Conservation (phyloP, 1,140 invertebrate species). For the Atta colombica region DNA sequence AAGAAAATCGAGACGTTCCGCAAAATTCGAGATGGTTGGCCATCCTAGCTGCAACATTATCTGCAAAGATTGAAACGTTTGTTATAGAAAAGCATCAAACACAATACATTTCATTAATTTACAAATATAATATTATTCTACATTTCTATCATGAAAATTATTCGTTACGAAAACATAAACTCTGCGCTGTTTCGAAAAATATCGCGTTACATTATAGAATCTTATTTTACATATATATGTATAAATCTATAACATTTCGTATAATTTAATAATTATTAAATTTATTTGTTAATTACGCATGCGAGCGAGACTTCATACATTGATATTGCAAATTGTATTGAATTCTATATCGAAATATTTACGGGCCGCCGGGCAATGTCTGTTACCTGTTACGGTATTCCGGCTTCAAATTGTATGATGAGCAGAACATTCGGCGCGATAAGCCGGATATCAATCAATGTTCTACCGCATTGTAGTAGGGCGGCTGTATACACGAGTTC, state of each 20-base stretch:
- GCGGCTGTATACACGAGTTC: background rate
- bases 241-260: background rate
- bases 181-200: background rate
- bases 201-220: background rate
- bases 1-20: no score
- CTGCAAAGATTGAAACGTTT: background rate
- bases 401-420: constrained; percentile 38
- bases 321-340: background rate
- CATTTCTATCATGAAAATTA: background rate
- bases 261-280: background rate
- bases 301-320: constrained; percentile 8
- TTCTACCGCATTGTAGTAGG: constrained; percentile 17
- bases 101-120: constrained; percentile 8
- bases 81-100: background rate
- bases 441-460: constrained; percentile 47
- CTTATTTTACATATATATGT: background rate
- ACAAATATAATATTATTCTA: background rate
- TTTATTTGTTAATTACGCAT: constrained; percentile 38
- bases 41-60: background rate
- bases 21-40: no score
- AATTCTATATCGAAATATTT: constrained; percentile 29
- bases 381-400: constrained; percentile 22
- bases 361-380: constrained; percentile 10
- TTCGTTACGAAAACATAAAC: background rate
- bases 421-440: constrained; percentile 5